These are phyloP conservation scores for Drosophila bipectinata DNA, from an alignment of 1,140 invertebrate species.

Conservation along the genomic window DNA sequence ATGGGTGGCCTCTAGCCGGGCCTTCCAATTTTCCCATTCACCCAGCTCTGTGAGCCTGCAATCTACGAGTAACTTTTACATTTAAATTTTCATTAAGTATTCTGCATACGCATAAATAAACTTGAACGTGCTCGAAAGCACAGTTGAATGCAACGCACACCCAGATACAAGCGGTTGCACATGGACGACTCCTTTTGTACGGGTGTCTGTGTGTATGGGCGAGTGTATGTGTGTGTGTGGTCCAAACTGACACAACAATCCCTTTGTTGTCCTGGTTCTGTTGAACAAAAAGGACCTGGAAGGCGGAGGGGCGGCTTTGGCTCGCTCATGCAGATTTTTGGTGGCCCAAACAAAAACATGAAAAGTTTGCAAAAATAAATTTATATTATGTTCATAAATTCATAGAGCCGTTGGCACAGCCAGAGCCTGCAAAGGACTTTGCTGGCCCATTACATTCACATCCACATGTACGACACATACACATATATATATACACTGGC, in stretches of 20 bases:
- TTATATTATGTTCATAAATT: conserved; percentile 84
- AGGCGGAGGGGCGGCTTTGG: background rate
- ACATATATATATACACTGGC: conserved; percentile 7
- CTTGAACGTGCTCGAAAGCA: conserved; percentile 78
- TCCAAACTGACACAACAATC: conserved; percentile 69
- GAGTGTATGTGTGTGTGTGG: conserved; percentile 19
- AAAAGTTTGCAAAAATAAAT: conserved; percentile 83
- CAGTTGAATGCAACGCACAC: conserved; percentile 57
- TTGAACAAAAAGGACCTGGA: background rate
- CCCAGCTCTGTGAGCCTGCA: conserved; percentile 26
- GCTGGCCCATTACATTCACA: conserved; percentile 59
- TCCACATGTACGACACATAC: conserved; percentile 10
- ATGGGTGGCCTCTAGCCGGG: background rate
- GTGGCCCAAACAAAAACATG: conserved; percentile 75
- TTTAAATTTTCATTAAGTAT: conserved; percentile 83
- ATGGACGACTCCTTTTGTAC: conserved; percentile 9
- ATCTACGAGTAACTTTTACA: conserved; percentile 78
- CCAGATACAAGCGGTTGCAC: conserved; percentile 27
- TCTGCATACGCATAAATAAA: conserved; percentile 83
- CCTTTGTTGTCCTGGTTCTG: conserved; percentile 66
- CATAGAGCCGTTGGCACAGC: conserved; percentile 68
- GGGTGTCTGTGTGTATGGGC: background rate
- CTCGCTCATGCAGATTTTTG: conserved; percentile 70
- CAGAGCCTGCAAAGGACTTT: conserved; percentile 59
- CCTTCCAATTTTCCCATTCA: background rate